These are phyloP conservation scores for Drosophila birchii DNA, from an alignment of 2,888 invertebrate genomes.

Conservation along the genomic window DNA sequence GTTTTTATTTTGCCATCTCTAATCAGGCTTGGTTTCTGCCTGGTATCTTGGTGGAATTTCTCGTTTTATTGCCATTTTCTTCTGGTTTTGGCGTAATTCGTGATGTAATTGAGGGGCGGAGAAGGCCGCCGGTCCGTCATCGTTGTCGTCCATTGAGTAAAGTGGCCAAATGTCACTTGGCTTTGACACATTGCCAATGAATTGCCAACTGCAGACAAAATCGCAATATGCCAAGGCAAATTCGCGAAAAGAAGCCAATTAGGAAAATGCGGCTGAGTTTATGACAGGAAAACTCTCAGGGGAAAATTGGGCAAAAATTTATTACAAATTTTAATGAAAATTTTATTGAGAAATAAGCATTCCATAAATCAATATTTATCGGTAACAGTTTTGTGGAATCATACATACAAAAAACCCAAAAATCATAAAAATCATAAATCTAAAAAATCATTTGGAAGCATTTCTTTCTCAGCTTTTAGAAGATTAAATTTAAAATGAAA, in stretches of 20 bases:
- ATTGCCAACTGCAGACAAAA: conserved; percentile 23
- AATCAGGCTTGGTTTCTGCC: neutral
- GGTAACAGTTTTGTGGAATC: too few relatives aligned
- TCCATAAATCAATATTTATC: too few relatives aligned
- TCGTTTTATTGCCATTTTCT: conserved; percentile 19
- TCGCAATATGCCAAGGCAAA: conserved; percentile 30
- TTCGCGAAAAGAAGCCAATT: conserved; percentile 5
- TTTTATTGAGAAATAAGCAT: neutral
- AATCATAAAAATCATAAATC: too few relatives aligned
- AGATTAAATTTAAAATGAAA: too few relatives aligned
- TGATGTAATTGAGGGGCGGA: conserved; percentile 11
- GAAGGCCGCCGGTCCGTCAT: neutral
- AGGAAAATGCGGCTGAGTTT: neutral
- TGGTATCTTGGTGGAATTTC: conserved; percentile 23
- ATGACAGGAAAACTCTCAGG: neutral
- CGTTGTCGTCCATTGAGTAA: conserved; percentile 26
- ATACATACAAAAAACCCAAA: too few relatives aligned
- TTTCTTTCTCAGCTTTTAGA: too few relatives aligned
- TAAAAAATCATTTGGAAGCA: too few relatives aligned
- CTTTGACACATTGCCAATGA: conserved; percentile 38
- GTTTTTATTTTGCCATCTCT: conserved; percentile 1
- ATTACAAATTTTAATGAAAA: neutral
- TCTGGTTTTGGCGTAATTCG: conserved; percentile 20
- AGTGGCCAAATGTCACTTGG: conserved; percentile 36
- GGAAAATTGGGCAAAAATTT: neutral